Evolutionary conservation across 2,888 invertebrate species (phyloP), one percentile per base, ranked within the genome.

Genomic region (Lasioglossum marginatum): DNA sequence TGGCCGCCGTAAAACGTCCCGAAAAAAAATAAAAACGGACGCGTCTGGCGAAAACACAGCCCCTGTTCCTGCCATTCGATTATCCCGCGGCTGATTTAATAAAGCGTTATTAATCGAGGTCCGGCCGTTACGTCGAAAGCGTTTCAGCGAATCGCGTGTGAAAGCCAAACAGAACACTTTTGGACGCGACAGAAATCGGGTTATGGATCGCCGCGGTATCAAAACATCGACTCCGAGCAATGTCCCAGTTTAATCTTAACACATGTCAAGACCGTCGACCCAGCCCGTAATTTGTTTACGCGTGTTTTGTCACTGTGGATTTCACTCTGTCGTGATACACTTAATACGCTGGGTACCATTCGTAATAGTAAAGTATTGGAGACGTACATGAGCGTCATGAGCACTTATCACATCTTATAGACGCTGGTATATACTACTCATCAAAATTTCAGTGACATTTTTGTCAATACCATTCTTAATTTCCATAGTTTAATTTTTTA

Each of bases 21-120:
- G 23, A n/a, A 40, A 82, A 66, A 73, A 45, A 71, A 60, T 34
- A 52, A 4, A 34, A 14, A 34, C 12, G 14, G 5, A 43, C 48
- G 48, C 48, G 72, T 14, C 16, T 27, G 43, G 75, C 37, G 31
- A 71, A 40, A 83, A 75, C 43, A 43, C 52, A 14, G 43, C 27
- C n/a, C 0, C 37, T 8, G 5, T 34, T 31, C 45, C 45, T 10
- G 48, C 6, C 72, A 48, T 48, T 73, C 48, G 48, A 48, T 73
- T 48, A 73, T 43, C 27, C 45, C 19, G 34, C 31, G 10, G 45
- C 27, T 27, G 66, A 73, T 73, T 77, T 68, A 52, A 70, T 77
- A 77, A 77, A 68, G 37, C 68, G 34, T 70, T 77, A 77, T 66
- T 66, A 48, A 66, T 48, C 45, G 72, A 34, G 48, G 23, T 16